Evolutionary conservation across 2,888 invertebrate species (phyloP).

Genomic region (Limnephilus lunatus): DNA sequence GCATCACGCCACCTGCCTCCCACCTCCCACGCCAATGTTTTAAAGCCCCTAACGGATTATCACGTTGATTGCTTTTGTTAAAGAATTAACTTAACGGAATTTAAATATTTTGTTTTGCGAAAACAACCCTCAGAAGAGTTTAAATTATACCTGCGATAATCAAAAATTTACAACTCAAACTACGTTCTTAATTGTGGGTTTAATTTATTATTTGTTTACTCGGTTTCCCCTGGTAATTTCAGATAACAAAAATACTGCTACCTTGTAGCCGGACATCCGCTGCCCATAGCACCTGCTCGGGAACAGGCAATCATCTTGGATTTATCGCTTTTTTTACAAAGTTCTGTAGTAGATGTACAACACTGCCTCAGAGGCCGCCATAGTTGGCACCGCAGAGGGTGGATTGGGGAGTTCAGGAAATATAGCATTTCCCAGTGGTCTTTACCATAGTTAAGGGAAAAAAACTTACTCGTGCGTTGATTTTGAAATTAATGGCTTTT

Average conservation of each 20-base stretch:
- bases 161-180: conserved; percentile 30
- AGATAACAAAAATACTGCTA: conserved; percentile 52
- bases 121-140: background rate
- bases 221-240: conserved; percentile 20
- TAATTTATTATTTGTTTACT: conserved; percentile 51
- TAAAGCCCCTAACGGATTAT: background rate
- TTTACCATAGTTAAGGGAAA: background rate
- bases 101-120: background rate
- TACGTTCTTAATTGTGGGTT: conserved; percentile 12
- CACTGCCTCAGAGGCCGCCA: background rate
- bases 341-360: background rate
- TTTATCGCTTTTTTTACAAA: conserved; percentile 55
- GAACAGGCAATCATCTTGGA: conserved; percentile 53
- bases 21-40: background rate
- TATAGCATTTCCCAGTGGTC: conserved; percentile 50
- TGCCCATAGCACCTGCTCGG: conserved; percentile 62
- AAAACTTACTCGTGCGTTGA: background rate
- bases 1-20: too few relatives aligned
- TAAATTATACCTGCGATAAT: background rate
- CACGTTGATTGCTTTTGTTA: background rate
- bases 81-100: background rate
- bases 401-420: conserved; percentile 34
- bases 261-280: conserved; percentile 61
- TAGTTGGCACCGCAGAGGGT: background rate
- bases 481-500: background rate